These are phyloP conservation scores for Thamnaconus septentrionalis DNA, from an alignment of 2,113 vertebrate genomes.

Conservation along the genomic window DNA sequence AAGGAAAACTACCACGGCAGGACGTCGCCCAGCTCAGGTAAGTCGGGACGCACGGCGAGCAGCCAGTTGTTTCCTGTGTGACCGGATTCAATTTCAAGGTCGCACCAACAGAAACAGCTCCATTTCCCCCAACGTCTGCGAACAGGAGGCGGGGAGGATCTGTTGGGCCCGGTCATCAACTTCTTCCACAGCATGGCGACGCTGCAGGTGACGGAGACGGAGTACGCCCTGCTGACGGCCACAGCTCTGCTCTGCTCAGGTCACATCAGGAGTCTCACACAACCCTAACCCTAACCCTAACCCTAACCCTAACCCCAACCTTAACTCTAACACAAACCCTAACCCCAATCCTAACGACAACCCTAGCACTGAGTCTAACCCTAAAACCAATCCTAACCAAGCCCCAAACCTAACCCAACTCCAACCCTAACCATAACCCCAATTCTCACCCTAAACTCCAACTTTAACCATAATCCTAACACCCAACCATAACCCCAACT, in stretches of 20 bases:
- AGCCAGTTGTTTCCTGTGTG: background rate
- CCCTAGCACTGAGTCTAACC: background rate
- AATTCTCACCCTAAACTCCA: too few relatives aligned
- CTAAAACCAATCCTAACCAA: background rate
- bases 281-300: background rate
- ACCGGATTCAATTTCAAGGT: too few relatives aligned
- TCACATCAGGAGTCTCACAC: slow-evolving; percentile 50
- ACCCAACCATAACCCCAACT: too few relatives aligned
- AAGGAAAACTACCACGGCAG: slow-evolving; percentile 58
- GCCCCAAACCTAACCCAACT: too few relatives aligned
- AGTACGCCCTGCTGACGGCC: slow-evolving; percentile 90
- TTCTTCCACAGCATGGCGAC: slow-evolving; percentile 92
- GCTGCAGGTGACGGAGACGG: slow-evolving; percentile 83
- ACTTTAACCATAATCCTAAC: too few relatives aligned
- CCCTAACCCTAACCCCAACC: too few relatives aligned
- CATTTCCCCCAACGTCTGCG: background rate
- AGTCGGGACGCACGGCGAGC: background rate
- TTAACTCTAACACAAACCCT: background rate
- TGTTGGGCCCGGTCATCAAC: slow-evolving; percentile 83
- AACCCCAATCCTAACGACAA: background rate
- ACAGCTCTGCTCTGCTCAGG: slow-evolving; percentile 91
- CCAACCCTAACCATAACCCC: too few relatives aligned
- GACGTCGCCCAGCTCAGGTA: slow-evolving; percentile 56
- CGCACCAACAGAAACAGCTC: too few relatives aligned
- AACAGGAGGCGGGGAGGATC: slow-evolving; percentile 83